Percentiles rank a stretch among this genome's conserved stretches.
Conservation (phyloP, 2,113 vertebrate genomes). For the Todiramphus chloris region DNA sequence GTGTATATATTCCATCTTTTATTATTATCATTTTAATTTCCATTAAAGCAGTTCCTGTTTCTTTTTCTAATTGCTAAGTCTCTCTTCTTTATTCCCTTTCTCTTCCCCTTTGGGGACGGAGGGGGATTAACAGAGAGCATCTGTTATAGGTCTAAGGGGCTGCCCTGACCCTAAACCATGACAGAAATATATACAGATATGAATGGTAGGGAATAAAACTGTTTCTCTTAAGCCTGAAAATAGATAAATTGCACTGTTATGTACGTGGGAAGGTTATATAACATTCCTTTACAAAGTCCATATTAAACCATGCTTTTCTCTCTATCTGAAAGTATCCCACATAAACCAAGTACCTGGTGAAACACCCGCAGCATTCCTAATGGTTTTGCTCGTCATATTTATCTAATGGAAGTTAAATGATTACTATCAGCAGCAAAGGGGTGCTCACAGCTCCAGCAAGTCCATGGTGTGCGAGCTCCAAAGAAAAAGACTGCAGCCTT, state of each 20-base stretch:
- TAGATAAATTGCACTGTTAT: neutral
- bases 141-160: no score
- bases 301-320: neutral
- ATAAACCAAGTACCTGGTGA: neutral
- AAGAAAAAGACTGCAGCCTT: neutral
- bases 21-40: no score
- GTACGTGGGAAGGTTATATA: neutral
- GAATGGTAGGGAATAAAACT: neutral
- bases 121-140: no score
- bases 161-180: no score
- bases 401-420: neutral
- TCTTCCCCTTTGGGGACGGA: no score
- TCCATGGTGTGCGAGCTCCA: neutral
- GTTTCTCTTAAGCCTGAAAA: slow-evolving; percentile 3
- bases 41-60: no score
- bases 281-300: neutral
- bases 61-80: no score
- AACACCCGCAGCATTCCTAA: neutral
- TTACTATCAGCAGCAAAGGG: neutral
- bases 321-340: neutral
- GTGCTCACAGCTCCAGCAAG: neutral
- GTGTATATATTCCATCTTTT: no score
- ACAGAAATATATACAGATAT: neutral
- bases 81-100: no score
- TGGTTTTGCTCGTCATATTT: neutral